phyloP scores from a whole-genome alignment of 2,113 vertebrate genomes.

The Glaucidium brasilianum region DNA sequence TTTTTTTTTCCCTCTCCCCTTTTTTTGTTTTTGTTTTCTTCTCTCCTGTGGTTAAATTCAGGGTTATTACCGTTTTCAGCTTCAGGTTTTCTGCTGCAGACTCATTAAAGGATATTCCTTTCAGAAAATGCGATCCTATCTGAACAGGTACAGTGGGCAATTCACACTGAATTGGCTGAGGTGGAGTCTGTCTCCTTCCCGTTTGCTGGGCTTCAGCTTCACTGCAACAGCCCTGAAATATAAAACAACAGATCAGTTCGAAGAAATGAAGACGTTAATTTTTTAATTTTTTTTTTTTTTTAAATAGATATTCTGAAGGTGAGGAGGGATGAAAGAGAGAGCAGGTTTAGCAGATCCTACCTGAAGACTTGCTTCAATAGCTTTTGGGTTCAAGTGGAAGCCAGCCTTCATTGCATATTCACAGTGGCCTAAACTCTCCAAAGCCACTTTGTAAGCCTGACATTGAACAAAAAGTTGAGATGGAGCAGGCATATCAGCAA shows the following conservation, averaged over 20 bases:
- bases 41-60: neutral
- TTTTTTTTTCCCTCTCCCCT: too few species aligned
- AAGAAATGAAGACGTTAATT: neutral
- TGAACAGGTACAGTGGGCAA: constrained; percentile 95
- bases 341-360: constrained; percentile 62
- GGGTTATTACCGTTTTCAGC: constrained; percentile 87
- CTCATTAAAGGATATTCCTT: constrained; percentile 96
- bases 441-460: constrained; percentile 91
- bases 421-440: constrained; percentile 95
- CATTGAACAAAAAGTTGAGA: neutral
- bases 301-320: neutral
- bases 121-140: constrained; percentile 94
- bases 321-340: neutral
- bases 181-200: constrained; percentile 90
- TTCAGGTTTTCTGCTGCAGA: constrained; percentile 96
- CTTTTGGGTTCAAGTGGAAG: constrained; percentile 95
- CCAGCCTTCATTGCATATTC: constrained; percentile 97
- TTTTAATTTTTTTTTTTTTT: neutral
- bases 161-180: constrained; percentile 96
- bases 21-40: too few species aligned
- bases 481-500: neutral
- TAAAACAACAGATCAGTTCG: neutral
- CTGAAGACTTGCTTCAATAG: constrained; percentile 92
- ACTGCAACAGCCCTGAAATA: constrained; percentile 89
- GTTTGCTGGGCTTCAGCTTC: constrained; percentile 97